phyloP scores from a whole-genome alignment of 1,140 invertebrate species.

The Leguminivora glycinivorella region DNA sequence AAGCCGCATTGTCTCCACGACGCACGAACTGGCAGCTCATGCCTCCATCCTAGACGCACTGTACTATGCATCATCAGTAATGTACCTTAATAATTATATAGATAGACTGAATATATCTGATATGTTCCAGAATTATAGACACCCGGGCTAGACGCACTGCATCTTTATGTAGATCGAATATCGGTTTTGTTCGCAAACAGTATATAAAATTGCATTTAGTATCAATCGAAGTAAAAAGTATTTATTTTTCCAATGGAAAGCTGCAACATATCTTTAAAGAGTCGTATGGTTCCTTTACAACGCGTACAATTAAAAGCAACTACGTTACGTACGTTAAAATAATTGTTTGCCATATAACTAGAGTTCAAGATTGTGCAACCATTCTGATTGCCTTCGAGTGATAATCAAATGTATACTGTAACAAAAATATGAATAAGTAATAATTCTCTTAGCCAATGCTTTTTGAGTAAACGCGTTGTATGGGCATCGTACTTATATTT shows the following conservation, averaged over 20 bases:
- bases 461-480: neutral
- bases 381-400: neutral
- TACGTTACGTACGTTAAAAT: neutral
- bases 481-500: constrained; percentile 38
- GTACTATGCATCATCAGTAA: constrained; percentile 37
- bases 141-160: constrained; percentile 16
- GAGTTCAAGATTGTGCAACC: neutral
- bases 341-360: neutral
- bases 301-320: neutral
- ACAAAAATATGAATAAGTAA: neutral
- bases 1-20: neutral
- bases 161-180: neutral
- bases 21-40: constrained; percentile 26
- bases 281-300: neutral
- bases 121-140: no score
- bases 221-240: constrained; percentile 18
- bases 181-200: neutral
- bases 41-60: constrained; percentile 35
- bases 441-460: neutral
- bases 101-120: constrained; percentile 42
- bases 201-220: constrained; percentile 17
- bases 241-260: constrained; percentile 24
- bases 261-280: constrained; percentile 28
- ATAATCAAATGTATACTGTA: neutral
- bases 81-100: constrained; percentile 46